Percentiles rank a stretch among this genome's conserved stretches.
Evolutionary conservation across 2,888 invertebrate species (phyloP).

Genomic region (Agrotis puta): DNA sequence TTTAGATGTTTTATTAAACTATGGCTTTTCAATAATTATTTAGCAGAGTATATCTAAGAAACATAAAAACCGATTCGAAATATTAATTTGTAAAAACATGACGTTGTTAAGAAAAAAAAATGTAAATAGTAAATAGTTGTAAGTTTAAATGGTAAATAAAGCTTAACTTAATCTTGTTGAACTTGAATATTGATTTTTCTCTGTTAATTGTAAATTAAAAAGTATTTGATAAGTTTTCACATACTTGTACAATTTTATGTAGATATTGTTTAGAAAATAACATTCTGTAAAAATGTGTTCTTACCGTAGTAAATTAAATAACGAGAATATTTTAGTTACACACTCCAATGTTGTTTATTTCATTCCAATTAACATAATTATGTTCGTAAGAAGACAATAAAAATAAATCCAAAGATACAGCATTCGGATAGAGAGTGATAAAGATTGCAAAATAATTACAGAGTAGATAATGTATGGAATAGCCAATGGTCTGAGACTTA

Average conservation of each 20-base stretch:
- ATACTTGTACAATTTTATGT: constrained; percentile 91
- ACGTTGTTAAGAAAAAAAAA: constrained; percentile 80
- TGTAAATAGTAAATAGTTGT: constrained; percentile 86
- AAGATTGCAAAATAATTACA: constrained; percentile 19
- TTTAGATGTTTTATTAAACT: neutral
- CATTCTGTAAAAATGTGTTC: constrained; percentile 92
- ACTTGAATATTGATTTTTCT: constrained; percentile 88
- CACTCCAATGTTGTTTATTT: constrained; percentile 83
- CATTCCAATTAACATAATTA: constrained; percentile 38
- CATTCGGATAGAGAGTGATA: constrained; percentile 20
- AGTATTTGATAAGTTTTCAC: constrained; percentile 87
- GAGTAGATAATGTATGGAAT: constrained; percentile 13
- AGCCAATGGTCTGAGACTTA: constrained; percentile 10
- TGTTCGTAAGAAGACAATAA: constrained; percentile 11
- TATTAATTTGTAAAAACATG: constrained; percentile 82
- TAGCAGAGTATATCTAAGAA: constrained; percentile 56
- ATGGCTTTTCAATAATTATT: neutral
- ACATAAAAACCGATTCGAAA: constrained; percentile 74
- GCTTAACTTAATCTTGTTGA: constrained; percentile 90
- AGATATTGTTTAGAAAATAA: constrained; percentile 90
- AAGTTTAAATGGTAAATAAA: constrained; percentile 81
- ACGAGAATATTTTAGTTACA: constrained; percentile 91
- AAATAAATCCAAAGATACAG: constrained; percentile 1
- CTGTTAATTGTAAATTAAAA: constrained; percentile 90
- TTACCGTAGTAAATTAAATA: constrained; percentile 91